Conservation (phyloP, 2,113 vertebrate species). For the Rhagologus leucostigma region DNA sequence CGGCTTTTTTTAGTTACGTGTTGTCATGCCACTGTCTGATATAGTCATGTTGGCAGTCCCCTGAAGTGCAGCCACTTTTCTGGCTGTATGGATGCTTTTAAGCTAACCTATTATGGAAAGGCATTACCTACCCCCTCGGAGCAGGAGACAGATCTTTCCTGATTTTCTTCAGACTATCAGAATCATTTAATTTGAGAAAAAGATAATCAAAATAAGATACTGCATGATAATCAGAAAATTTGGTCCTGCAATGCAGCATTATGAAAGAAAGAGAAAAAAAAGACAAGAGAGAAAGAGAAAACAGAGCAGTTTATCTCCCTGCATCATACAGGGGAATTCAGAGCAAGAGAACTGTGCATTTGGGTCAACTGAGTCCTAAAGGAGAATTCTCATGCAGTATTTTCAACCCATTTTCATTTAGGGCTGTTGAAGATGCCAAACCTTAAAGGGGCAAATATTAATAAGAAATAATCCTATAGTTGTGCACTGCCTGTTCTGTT, state of each 20-base stretch:
- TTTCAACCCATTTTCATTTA: conserved; percentile 41
- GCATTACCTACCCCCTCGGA: not conserved
- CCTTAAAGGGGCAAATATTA: conserved; percentile 22
- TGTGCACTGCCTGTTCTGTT: not conserved
- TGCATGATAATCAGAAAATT: conserved; percentile 50
- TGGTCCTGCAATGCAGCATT: conserved; percentile 61
- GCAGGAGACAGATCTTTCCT: not conserved
- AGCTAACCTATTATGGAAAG: not conserved
- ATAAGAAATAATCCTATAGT: not conserved
- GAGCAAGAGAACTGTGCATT: conserved; percentile 57
- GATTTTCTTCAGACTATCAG: not conserved
- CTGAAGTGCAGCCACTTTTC: conserved; percentile 7
- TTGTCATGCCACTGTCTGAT: not conserved
- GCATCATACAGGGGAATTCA: conserved; percentile 16
- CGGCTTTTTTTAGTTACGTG: not conserved
- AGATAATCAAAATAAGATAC: conserved; percentile 28
- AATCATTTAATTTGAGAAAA: not conserved
- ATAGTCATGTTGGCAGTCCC: not conserved
- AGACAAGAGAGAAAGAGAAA: not conserved
- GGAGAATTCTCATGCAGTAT: conserved; percentile 48
- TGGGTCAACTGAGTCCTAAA: conserved; percentile 66
- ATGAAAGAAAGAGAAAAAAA: not conserved
- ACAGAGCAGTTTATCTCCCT: conserved; percentile 22
- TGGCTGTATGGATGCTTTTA: not conserved
- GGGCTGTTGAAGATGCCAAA: conserved; percentile 6